Evolutionary conservation across 2,888 invertebrate genomes (phyloP), one percentile per base, ranked within the genome.

Genomic region (Nomada flava): DNA sequence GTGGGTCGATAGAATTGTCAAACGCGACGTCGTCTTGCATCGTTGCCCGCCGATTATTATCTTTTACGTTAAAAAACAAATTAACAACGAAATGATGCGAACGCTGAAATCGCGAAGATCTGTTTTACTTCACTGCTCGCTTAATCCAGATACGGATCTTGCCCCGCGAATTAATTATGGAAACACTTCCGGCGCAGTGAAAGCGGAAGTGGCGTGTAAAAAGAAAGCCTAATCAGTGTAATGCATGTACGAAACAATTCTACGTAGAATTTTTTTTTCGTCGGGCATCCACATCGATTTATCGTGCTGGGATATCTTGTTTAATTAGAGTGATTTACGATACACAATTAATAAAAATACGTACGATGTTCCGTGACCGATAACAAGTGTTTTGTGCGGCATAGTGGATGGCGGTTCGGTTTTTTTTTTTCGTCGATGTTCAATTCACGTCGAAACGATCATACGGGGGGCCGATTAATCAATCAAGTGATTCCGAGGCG

Each of bases 201-300:
- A 87, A 87, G 87, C 87, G 87, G 87, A 87, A 87, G 87, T 76
- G 52, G 63, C 73, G 67, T 73, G 69, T 82, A 82, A 75, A 65
- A 79, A 82, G 82, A 83, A 83, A 82, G 82, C 67, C 70, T 65
- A 83, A 75, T 78, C 82, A 71, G 71, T 52, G 68, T 44, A 23
- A 59, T 57, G 42, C 62, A 29, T 2, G 55, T 63, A 74, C 63
- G 70, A 1, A 83, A 83, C 77, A 74, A 78, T 83, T 81, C 44
- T 52, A 44, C 18, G 67, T 59, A 10, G 44, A 44, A 76, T 65
- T 62, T 57, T 53, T 53, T 59, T 23, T 67, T 18, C 65, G 42
- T 9, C 63, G 52, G 7, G 59, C 47, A 76, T 82, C 71, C 62
- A 20, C 59, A 50, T 72, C 42, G 52, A 26, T 20, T 20, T 55